Base-by-base conservation (phyloP, 2,888 invertebrate species). In the Athalia rosae region DNA sequence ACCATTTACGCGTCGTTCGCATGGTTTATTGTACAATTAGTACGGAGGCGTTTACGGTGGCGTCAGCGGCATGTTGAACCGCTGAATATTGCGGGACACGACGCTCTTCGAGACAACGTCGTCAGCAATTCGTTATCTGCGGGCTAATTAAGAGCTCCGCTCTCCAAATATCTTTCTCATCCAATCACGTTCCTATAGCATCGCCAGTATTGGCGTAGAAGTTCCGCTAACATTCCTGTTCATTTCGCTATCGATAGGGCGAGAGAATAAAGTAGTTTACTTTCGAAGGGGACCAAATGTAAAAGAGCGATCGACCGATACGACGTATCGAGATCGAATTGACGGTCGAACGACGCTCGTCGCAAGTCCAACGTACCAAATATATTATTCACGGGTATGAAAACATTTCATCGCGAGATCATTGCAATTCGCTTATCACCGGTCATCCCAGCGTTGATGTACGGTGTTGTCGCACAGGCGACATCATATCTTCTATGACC, bases 41-140 rank as follows among this genome's bases (percentile, higher is more conserved):
- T 5, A 15, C 28, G 53, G 6, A 4, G 11, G 4, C 61, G 61
- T 61, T 7, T 13, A 13, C 8, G 13, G 13, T 28, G 61, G 13
- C 13, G 15, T 13, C 15, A 61, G 4, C 56, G 58, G 45, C 56
- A 71, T 71, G 71, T 45, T 43, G 28, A 11, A 11, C 28, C 56
- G 41, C 71, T 45, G 9, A 15, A n/a, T 50, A 58, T 58, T 13
- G 28, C 28, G 28, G 28, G 13, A 28, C 62, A 63, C 71, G 56
- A 43, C 71, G 45, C 71, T 58, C 58, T 71, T 45, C 71, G 56
- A 71, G 71, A 71, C 71, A 71, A 71, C 58, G 45, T 56, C 71
- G 71, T 71, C 71, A 71, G 71, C 71, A 71, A 71, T 71, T 71
- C 71, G 58, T 71, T 58, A 56, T 71, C 71, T 45, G 28, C 28